Base-by-base conservation (phyloP, 2,888 invertebrate genomes). In the Torymus auratus region DNA sequence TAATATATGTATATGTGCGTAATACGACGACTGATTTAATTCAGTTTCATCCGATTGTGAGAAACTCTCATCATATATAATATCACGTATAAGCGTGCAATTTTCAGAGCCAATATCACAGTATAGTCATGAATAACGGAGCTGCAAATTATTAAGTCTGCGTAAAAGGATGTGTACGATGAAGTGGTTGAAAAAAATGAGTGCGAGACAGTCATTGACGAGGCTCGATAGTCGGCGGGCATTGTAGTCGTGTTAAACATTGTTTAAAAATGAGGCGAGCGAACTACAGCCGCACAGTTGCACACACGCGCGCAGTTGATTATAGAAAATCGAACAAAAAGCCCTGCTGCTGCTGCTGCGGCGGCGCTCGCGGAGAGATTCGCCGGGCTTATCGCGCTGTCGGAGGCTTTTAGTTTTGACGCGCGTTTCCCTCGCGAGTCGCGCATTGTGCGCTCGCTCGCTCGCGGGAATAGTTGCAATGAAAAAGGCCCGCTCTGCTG, bases 311-410 rank as follows among this genome's bases (percentile, higher is more conserved):
- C 11, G 11, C 72, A 50, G 23, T 72, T 69, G 79, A 82, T 79
- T 82, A 82, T 82, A 79, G 82, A 82, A 82, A 82, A 82, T 82
- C 79, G 82, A 82, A 82, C 76, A 72, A 82, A 82, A 79, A 78
- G 77, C 28, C 28, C 28, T 28, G 50, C 53, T n/a, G 10, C 41
- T 13, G 53, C 23, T 13, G 10, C 5, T 28, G 53, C n/a, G 23
- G 52, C n/a, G 11, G 50, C 41, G 10, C 14, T 3, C 14, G 62
- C 20, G 56, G 68, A 60, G 65, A 78, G 77, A 73, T 77, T 77
- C 60, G 77, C 73, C 20, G 64, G 61, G 73, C 78, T 83, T 81
- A 80, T 83, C 81, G 10, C 14, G 15, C 80, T 69, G 73, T 73
- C 82, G 78, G 28, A 68, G 58, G 71, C 82, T 83, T 83, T 81